These are phyloP conservation scores for Melanocharis versteri DNA, from an alignment of 2,113 vertebrate species.

Conservation along the genomic window DNA sequence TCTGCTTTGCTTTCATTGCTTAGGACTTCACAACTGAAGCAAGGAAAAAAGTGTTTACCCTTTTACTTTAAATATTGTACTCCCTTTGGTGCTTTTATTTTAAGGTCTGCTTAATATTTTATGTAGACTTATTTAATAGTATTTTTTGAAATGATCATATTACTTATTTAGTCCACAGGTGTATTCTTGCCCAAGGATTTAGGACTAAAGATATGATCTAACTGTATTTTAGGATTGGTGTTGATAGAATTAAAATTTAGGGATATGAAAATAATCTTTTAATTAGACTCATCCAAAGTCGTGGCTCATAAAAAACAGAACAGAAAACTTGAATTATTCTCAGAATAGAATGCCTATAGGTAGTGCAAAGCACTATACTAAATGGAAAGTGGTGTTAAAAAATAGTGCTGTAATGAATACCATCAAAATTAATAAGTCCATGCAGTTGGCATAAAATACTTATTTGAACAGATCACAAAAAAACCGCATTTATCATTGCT, in stretches of 20 bases:
- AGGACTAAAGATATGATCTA: not conserved
- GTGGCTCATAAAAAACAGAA: not conserved
- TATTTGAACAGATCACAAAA: not conserved
- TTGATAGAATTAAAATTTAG: not conserved
- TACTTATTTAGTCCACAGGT: not conserved
- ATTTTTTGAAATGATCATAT: not conserved
- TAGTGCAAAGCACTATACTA: not conserved
- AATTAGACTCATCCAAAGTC: not conserved
- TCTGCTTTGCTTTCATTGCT: not conserved
- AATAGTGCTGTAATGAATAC: not conserved
- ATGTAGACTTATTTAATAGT: not conserved
- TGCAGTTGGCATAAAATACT: not conserved
- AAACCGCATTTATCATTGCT: accelerated
- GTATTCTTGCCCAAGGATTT: not conserved
- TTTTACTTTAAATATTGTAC: not conserved
- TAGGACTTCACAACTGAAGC: not conserved
- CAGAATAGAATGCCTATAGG: not conserved
- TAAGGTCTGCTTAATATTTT: not conserved
- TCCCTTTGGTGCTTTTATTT: not conserved
- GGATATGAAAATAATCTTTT: not conserved
- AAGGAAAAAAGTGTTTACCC: not conserved
- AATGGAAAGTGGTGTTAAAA: not conserved
- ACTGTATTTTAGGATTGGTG: not conserved
- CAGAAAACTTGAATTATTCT: not conserved
- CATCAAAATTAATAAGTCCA: not conserved